Conservation (phyloP, 2,888 invertebrate species). For the Keiferia lycopersicella region DNA sequence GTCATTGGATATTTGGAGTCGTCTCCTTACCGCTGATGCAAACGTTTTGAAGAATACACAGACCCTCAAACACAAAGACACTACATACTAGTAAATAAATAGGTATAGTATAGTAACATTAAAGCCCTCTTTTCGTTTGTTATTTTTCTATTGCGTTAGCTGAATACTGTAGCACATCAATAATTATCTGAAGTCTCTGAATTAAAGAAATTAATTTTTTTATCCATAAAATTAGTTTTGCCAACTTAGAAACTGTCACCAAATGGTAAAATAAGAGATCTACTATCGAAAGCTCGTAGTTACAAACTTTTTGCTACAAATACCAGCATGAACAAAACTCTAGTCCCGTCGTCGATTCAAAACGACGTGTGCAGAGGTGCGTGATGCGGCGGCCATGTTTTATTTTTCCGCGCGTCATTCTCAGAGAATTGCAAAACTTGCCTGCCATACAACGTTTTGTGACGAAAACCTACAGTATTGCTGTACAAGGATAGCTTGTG, state of each 20-base stretch:
- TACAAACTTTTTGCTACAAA: background rate
- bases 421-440: conserved; percentile 9
- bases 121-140: too few species aligned
- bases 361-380: conserved; percentile 9
- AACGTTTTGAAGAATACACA: background rate
- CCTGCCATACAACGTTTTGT: background rate
- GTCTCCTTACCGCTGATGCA: background rate
- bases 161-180: too few species aligned
- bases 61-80: background rate
- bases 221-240: too few species aligned
- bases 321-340: background rate
- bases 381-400: background rate
- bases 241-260: too few species aligned
- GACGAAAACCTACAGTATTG: background rate
- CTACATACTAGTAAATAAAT: background rate
- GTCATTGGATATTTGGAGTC: too few species aligned
- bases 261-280: too few species aligned
- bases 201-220: too few species aligned
- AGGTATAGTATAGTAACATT: too few species aligned
- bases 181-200: too few species aligned
- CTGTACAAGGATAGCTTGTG: background rate
- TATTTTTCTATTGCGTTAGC: too few species aligned
- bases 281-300: too few species aligned
- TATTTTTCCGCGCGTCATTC: conserved; percentile 7
- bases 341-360: background rate